Base-by-base conservation (phyloP, 1,140 invertebrate genomes). In the Mizuhopecten yessoensis region DNA sequence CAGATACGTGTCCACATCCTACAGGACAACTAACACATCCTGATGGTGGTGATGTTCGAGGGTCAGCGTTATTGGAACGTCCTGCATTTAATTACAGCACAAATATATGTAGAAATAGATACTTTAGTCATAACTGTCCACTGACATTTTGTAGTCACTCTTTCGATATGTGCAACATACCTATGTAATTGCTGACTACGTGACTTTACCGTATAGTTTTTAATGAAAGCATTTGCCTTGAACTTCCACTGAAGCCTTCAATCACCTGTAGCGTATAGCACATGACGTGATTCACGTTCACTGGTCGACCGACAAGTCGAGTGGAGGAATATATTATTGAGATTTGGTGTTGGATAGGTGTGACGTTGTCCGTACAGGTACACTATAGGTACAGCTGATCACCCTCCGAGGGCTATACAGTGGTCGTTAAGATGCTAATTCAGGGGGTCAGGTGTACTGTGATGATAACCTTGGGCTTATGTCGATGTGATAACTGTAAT, bases 141-240 rank as follows among this genome's bases (percentile, higher is more conserved):
- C 23, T 57, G 45, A 57, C 17, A 23, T 57, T 57, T 57, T 15
- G 20, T 7, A 17, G 15, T 17, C 7, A 20, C 45, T 57, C 9
- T 57, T 3, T 11, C 2, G 23, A 7, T 13, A 39, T 3, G 57
- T 75, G 3, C 23, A 29, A 0, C 7, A 0, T 75, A 75, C n/a
- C 57, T 29, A 17, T 9, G 57, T 75, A 75, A 75, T 75, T 75
- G 57, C 57, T 75, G 57, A 75, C 57, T 75, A 29, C 0, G 57
- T 75, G 57, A 75, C 29, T 75, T 75, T 75, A 75, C 57, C 57
- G 23, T n/a, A 75, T 75, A 75, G n/a, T n/a, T 29, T 75, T 75
- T 75, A 75, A 75, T 75, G 57, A 75, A n/a, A 17, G 57, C 57
- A 29, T 29, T 75, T 75, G 57, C 57, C 57, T 75, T 75, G 57